Evolutionary conservation across 2,113 vertebrate species (phyloP).

Genomic region (Oenanthe melanoleuca): DNA sequence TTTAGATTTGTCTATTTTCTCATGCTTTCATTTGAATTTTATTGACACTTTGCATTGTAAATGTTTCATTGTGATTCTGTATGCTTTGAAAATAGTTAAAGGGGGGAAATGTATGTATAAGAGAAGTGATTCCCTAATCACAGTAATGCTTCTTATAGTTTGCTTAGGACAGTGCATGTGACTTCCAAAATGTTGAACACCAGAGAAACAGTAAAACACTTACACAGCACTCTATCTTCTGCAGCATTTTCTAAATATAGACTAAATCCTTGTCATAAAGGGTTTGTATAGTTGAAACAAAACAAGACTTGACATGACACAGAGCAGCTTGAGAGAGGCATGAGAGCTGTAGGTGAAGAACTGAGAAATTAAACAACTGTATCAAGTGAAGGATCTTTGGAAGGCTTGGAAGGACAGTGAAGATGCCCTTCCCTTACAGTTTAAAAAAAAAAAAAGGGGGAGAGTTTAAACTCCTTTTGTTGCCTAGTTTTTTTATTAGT

Average conservation of each 20-base stretch:
- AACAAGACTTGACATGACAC: neutral
- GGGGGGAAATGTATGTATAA: neutral
- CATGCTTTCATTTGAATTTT: neutral
- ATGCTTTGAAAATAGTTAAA: neutral
- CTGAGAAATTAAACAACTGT: neutral
- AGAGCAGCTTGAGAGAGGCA: conserved; percentile 24
- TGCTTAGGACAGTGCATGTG: neutral
- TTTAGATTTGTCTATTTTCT: neutral
- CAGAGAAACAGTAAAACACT: neutral
- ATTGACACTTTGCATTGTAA: neutral
- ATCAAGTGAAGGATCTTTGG: neutral
- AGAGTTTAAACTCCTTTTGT: neutral
- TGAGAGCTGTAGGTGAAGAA: neutral
- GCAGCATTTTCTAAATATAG: conserved; percentile 53
- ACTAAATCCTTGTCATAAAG: neutral
- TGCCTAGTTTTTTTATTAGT: neutral
- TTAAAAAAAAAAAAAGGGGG: neutral
- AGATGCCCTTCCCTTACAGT: neutral
- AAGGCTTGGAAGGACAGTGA: neutral
- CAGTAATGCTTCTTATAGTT: neutral
- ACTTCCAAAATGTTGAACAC: neutral
- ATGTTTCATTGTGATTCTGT: neutral
- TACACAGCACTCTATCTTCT: neutral
- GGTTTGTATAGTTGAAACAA: conserved; percentile 4
- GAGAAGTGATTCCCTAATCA: neutral